phyloP scores from a whole-genome alignment of 2,113 vertebrate genomes.

The Ageneiosus marmoratus region DNA sequence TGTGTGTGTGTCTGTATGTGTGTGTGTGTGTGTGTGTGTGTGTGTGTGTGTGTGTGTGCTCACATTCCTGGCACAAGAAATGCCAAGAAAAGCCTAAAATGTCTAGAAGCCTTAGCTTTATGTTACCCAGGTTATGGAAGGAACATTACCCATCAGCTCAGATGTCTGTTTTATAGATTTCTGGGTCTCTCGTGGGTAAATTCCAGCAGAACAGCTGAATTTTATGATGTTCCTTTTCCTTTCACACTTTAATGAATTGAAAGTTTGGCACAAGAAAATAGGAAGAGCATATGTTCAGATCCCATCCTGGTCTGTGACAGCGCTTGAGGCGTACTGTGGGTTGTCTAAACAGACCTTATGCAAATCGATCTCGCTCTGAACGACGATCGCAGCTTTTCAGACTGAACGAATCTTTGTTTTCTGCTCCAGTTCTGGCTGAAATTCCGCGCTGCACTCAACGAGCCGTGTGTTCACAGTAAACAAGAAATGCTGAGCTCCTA shows the following conservation, averaged over 20 bases:
- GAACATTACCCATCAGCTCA: slow-evolving; percentile 34
- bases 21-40: slow-evolving; percentile 29
- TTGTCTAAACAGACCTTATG: slow-evolving; percentile 62
- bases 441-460: slow-evolving; percentile 21
- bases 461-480: background rate
- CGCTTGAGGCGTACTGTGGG: slow-evolving; percentile 54
- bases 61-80: background rate
- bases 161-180: slow-evolving; percentile 10
- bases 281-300: slow-evolving; percentile 67
- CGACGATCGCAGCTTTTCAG: slow-evolving; percentile 39
- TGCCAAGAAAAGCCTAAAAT: background rate
- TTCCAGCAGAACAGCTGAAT: slow-evolving; percentile 66
- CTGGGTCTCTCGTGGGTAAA: slow-evolving; percentile 46
- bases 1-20: slow-evolving; percentile 33
- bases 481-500: slow-evolving; percentile 11
- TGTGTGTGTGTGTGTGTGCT: slow-evolving; percentile 18
- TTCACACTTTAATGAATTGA: slow-evolving; percentile 61
- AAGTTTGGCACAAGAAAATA: slow-evolving; percentile 62
- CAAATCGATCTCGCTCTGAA: slow-evolving; percentile 54
- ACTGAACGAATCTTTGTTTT: slow-evolving; percentile 50
- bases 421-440: slow-evolving; percentile 33
- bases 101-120: background rate
- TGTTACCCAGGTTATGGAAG: background rate
- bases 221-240: slow-evolving; percentile 46
- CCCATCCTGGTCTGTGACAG: slow-evolving; percentile 63